Percentiles rank a stretch among this genome's conserved stretches.
Conservation (phyloP, 1,140 invertebrate genomes). For the Zaprionus camerounensis region DNA sequence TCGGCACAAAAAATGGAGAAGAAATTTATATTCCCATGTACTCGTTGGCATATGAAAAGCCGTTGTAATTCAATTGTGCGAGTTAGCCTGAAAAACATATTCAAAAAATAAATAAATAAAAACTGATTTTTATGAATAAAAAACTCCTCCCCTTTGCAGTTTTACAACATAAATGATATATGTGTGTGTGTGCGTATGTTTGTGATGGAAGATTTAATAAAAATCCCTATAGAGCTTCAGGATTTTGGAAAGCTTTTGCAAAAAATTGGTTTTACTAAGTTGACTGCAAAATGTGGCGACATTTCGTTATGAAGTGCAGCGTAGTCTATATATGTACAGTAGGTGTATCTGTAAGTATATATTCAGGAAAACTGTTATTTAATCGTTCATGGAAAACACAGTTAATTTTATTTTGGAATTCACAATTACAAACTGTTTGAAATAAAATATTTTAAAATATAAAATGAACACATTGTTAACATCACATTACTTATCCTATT, state of each 20-base stretch:
- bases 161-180: constrained; percentile 10
- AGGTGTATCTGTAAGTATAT: neutral
- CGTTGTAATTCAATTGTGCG: constrained; percentile 69
- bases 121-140: neutral
- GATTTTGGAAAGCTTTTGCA: constrained; percentile 3
- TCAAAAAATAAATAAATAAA: constrained; percentile 45
- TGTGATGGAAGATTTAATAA: constrained; percentile 34
- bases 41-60: constrained; percentile 49
- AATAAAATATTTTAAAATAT: neutral
- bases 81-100: constrained; percentile 43
- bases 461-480: neutral
- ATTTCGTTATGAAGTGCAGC: constrained; percentile 18
- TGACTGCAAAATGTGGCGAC: constrained; percentile 20
- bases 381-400: neutral
- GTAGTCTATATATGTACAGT: neutral
- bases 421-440: neutral
- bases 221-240: constrained; percentile 8
- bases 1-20: neutral
- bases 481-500: neutral
- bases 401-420: neutral
- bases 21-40: constrained; percentile 38
- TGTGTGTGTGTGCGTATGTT: constrained; percentile 1
- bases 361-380: neutral
- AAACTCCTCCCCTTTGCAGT: neutral
- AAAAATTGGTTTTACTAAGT: constrained; percentile 10